phyloP scores from a whole-genome alignment of 2,888 invertebrate species.

The Amblyteles armatorius region DNA sequence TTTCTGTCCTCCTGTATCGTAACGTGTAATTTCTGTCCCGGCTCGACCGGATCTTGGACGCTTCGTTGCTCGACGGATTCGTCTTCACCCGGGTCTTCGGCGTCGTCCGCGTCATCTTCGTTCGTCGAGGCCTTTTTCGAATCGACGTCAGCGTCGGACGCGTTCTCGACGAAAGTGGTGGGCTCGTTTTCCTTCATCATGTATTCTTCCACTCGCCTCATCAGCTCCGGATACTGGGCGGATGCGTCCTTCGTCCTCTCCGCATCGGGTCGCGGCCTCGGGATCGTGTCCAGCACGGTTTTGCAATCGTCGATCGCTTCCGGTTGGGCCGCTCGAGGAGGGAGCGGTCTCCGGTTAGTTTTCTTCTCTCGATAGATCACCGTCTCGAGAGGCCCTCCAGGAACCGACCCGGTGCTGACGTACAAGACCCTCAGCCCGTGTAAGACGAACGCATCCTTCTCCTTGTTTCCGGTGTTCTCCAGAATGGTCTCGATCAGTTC shows the following conservation, averaged over 20 bases:
- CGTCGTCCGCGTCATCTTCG: slow-evolving; percentile 22
- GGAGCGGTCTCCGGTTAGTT: slow-evolving; percentile 76
- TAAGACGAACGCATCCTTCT: slow-evolving; percentile 79
- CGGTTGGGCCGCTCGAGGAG: slow-evolving; percentile 31
- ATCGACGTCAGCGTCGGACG: not conserved
- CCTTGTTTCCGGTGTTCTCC: slow-evolving; percentile 78
- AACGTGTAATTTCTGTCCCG: slow-evolving; percentile 10
- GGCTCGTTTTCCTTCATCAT: slow-evolving; percentile 75
- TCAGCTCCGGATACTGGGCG: slow-evolving; percentile 77
- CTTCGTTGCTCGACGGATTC: not conserved
- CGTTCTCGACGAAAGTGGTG: slow-evolving; percentile 65
- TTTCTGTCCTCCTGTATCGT: slow-evolving; percentile 17
- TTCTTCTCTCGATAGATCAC: slow-evolving; percentile 79
- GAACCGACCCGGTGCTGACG: slow-evolving; percentile 75
- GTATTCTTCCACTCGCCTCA: slow-evolving; percentile 74
- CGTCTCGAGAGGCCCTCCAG: slow-evolving; percentile 73
- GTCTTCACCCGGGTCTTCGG: slow-evolving; percentile 15
- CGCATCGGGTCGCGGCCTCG: slow-evolving; percentile 70
- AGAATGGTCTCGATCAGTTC: slow-evolving; percentile 77
- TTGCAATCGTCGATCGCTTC: slow-evolving; percentile 54
- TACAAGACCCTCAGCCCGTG: slow-evolving; percentile 80
- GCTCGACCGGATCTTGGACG: slow-evolving; percentile 26
- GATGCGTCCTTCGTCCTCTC: slow-evolving; percentile 63
- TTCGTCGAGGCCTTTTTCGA: slow-evolving; percentile 15
- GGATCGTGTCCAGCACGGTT: slow-evolving; percentile 72